Evolutionary conservation across 2,113 vertebrate genomes (phyloP).

Genomic region (Dryoscopus gambensis): DNA sequence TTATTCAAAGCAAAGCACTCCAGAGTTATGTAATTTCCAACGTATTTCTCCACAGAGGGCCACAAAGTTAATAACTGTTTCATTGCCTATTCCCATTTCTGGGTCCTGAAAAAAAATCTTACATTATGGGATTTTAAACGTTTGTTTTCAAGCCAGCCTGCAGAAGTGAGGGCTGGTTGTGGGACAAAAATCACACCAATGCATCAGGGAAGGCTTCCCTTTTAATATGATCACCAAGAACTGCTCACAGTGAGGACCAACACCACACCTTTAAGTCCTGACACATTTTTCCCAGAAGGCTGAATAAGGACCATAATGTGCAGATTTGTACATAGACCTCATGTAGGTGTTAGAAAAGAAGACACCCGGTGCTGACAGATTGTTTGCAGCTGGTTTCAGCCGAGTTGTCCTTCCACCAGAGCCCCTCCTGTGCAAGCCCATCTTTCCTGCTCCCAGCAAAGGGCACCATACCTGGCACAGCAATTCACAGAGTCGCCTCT

Average conservation of each 20-base stretch:
- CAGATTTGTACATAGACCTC: background rate
- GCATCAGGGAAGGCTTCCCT: background rate
- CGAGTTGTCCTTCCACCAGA: background rate
- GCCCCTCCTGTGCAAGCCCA: background rate
- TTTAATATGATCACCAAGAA: background rate
- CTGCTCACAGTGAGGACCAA: background rate
- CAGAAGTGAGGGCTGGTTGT: background rate
- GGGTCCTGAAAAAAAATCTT: background rate
- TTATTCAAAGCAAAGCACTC: background rate
- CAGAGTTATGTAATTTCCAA: background rate
- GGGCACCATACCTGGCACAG: constrained; percentile 54
- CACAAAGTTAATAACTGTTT: background rate
- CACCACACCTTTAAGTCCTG: background rate
- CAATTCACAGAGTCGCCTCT: constrained; percentile 20
- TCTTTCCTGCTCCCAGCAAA: background rate
- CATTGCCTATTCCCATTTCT: background rate
- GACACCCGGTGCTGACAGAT: background rate
- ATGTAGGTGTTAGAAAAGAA: accelerated
- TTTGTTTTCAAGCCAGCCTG: background rate
- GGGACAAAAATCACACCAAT: background rate
- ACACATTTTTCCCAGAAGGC: background rate
- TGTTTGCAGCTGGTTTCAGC: background rate
- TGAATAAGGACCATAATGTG: accelerated
- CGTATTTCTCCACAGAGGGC: background rate
- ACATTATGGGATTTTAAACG: background rate